Conservation (phyloP, 2,888 invertebrate genomes). For the Platerodrilus igneus region DNA sequence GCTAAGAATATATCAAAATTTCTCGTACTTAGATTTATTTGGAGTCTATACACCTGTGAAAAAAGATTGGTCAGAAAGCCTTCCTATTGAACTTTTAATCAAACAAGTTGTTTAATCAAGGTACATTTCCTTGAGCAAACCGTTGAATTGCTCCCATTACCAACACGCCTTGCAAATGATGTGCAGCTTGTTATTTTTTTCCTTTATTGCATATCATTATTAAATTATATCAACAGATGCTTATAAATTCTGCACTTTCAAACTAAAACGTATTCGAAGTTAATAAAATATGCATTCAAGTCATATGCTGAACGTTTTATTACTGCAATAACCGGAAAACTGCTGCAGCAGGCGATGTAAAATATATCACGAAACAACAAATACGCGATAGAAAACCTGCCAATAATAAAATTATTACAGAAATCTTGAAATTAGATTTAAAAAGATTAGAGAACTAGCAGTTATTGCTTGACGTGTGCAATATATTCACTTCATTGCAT, state of each 20-base stretch:
- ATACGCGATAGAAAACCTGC: conserved; percentile 14
- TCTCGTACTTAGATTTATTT: too few relatives aligned
- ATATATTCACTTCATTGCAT: conserved; percentile 45
- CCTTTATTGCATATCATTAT: too few relatives aligned
- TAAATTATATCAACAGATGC: conserved; percentile 28
- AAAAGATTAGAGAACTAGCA: conserved; percentile 28
- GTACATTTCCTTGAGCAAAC: too few relatives aligned
- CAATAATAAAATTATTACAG: conserved; percentile 13
- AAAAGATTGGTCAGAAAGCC: too few relatives aligned
- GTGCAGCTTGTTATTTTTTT: too few relatives aligned
- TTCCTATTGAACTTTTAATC: too few relatives aligned
- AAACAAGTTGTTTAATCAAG: too few relatives aligned
- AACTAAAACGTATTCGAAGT: conserved; percentile 25
- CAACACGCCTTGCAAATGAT: too few relatives aligned
- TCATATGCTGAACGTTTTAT: conserved; percentile 33
- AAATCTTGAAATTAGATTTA: conserved; percentile 2
- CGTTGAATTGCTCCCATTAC: too few relatives aligned
- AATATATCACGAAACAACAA: conserved; percentile 13
- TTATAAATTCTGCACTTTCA: conserved; percentile 26
- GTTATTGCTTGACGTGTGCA: conserved; percentile 43
- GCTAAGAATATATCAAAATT: too few relatives aligned
- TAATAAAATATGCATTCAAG: conserved; percentile 35
- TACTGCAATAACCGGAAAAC: conserved; percentile 21
- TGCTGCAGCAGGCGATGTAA: conserved; percentile 11
- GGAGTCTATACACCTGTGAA: too few relatives aligned